phyloP scores from a whole-genome alignment of 2,113 vertebrate species.

The Hypomesus transpacificus region DNA sequence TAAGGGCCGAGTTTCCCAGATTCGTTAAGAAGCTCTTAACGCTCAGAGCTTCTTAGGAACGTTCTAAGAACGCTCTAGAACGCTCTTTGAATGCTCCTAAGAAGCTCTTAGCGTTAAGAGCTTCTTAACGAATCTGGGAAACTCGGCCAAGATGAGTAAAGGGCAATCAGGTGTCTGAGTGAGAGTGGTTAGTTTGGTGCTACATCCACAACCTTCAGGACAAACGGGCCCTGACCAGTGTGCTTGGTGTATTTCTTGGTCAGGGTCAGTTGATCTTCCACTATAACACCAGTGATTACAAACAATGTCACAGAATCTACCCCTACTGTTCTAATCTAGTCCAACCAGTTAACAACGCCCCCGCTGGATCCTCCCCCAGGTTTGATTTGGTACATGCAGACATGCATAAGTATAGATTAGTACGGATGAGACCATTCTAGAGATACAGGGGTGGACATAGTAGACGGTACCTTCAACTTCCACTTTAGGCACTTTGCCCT shows the following conservation, averaged over 20 bases:
- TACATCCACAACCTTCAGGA: conserved; percentile 27
- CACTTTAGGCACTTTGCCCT: conserved; percentile 71
- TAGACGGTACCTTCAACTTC: conserved; percentile 79
- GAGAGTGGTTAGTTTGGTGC: conserved; percentile 50
- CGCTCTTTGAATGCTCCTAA: no score
- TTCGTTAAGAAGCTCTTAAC: no score
- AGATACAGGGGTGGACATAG: conserved; percentile 35
- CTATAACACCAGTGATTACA: not conserved
- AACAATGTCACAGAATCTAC: conserved; percentile 3
- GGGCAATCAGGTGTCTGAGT: conserved; percentile 38
- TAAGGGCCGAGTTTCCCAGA: no score
- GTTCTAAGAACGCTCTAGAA: no score
- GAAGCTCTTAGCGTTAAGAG: no score
- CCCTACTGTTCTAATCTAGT: conserved; percentile 13
- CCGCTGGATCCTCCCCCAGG: conserved; percentile 30
- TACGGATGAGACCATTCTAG: conserved; percentile 50
- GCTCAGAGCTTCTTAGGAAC: no score
- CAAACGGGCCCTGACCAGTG: not conserved
- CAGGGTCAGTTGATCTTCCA: not conserved
- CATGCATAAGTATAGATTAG: conserved; percentile 70
- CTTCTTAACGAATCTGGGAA: no score
- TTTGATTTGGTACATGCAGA: conserved; percentile 64
- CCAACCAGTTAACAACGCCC: conserved; percentile 16
- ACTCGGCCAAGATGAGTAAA: conserved; percentile 27
- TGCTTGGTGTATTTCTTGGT: not conserved